phyloP scores from a whole-genome alignment of 2,888 invertebrate species.

The Sphinx pinastri region DNA sequence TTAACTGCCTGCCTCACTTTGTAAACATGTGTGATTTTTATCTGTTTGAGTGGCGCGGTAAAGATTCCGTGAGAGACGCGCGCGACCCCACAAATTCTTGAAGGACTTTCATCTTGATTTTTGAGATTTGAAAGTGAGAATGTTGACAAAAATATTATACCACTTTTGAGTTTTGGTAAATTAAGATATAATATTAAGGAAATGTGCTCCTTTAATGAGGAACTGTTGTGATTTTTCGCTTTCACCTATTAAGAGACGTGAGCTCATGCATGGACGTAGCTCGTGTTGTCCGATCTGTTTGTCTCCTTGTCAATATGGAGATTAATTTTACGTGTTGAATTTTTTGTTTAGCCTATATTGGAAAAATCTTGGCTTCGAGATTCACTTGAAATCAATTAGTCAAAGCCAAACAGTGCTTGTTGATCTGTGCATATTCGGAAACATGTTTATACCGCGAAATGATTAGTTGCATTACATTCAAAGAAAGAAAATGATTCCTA shows the following conservation, averaged over 20 bases:
- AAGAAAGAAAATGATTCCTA: conserved; percentile 2
- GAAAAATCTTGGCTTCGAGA: background rate
- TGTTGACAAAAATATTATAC: conserved; percentile 11
- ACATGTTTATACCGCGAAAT: background rate
- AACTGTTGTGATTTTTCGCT: background rate
- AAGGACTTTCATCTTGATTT: conserved; percentile 31
- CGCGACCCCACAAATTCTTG: conserved; percentile 15
- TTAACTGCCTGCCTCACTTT: conserved; percentile 24
- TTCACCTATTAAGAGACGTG: background rate
- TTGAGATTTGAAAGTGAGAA: conserved; percentile 26
- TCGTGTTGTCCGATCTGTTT: background rate
- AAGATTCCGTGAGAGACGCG: conserved; percentile 12
- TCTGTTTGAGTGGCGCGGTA: conserved; percentile 20
- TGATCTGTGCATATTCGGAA: background rate
- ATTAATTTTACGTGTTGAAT: too few species aligned
- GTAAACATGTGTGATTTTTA: conserved; percentile 30
- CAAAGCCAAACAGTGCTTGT: background rate
- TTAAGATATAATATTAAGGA: conserved; percentile 4
- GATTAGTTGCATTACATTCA: background rate
- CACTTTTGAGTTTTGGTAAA: background rate
- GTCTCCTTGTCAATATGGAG: background rate
- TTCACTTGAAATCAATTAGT: background rate
- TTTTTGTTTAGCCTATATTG: background rate
- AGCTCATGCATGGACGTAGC: background rate
- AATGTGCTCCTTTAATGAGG: background rate